These are phyloP conservation scores for Xiphophorus maculatus DNA, from an alignment of 2,113 vertebrate genomes.

Conservation along the genomic window DNA sequence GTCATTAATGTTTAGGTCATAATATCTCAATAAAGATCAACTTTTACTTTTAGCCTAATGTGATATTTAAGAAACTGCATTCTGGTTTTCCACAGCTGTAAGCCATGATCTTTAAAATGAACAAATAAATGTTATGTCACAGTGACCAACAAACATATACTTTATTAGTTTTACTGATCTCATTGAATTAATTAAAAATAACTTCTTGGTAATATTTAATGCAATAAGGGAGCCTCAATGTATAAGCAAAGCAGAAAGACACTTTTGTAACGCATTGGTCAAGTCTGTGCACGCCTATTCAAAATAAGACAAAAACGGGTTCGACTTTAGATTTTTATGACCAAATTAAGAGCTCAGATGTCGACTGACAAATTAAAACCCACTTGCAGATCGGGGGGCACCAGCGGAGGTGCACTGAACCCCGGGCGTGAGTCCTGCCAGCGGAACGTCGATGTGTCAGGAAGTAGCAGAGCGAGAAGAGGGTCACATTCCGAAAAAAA, in stretches of 20 bases:
- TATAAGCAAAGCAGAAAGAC: background rate
- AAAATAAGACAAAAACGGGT: background rate
- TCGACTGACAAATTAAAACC: background rate
- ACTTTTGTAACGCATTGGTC: background rate
- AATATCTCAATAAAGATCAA: too few relatives aligned
- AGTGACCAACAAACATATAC: background rate
- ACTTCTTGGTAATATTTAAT: background rate
- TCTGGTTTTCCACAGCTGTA: background rate
- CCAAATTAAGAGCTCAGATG: background rate
- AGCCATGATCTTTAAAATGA: background rate
- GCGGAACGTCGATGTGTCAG: slow-evolving; percentile 36
- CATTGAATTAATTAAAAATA: background rate
- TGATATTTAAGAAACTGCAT: background rate
- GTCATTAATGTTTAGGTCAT: background rate
- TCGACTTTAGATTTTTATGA: slow-evolving; percentile 4
- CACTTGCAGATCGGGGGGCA: background rate
- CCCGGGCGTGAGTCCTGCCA: slow-evolving; percentile 20
- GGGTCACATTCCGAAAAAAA: background rate
- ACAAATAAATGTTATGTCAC: background rate
- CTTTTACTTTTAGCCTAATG: background rate
- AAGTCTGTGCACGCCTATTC: background rate
- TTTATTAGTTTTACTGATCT: background rate
- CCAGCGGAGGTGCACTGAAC: slow-evolving; percentile 17
- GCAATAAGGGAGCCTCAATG: background rate
- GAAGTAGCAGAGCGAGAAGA: slow-evolving; percentile 13